phyloP scores from a whole-genome alignment of 1,140 invertebrate species.

The Pseudomyrmex gracilis region DNA sequence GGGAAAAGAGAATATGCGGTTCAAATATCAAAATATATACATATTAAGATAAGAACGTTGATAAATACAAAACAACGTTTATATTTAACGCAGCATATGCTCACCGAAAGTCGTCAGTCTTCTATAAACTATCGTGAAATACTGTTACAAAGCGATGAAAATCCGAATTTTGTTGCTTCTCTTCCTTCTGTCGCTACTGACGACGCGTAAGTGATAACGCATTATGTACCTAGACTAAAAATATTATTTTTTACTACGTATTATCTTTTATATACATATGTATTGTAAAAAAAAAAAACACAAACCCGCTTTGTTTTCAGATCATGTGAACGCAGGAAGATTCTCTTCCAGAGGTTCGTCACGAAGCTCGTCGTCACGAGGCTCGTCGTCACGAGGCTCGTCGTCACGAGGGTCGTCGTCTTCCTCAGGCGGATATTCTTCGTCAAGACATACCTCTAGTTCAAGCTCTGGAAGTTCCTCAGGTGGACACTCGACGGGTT shows the following conservation, averaged over 20 bases:
- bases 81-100: not conserved
- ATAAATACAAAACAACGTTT: slow-evolving; percentile 35
- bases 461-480: too few species aligned
- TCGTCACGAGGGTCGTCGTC: slow-evolving; percentile 2
- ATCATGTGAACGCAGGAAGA: slow-evolving; percentile 16
- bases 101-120: not conserved
- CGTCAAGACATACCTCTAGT: not conserved
- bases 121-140: not conserved
- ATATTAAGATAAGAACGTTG: not conserved
- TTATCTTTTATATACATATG: too few species aligned
- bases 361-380: slow-evolving; percentile 1
- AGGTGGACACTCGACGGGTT: too few species aligned
- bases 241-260: not conserved
- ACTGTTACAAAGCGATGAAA: slow-evolving; percentile 36
- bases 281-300: not conserved
- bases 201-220: slow-evolving; percentile 38
- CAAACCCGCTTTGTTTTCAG: slow-evolving; percentile 10
- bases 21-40: too few species aligned
- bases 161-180: slow-evolving; percentile 52
- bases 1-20: slow-evolving; percentile 14
- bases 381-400: not conserved
- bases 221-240: slow-evolving; percentile 8
- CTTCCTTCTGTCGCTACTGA: not conserved
- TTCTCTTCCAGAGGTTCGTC: not conserved
- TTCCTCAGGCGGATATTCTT: not conserved